These are phyloP conservation scores for Harpagoxenus sublaevis DNA, from an alignment of 2,888 invertebrate genomes.

Conservation along the genomic window DNA sequence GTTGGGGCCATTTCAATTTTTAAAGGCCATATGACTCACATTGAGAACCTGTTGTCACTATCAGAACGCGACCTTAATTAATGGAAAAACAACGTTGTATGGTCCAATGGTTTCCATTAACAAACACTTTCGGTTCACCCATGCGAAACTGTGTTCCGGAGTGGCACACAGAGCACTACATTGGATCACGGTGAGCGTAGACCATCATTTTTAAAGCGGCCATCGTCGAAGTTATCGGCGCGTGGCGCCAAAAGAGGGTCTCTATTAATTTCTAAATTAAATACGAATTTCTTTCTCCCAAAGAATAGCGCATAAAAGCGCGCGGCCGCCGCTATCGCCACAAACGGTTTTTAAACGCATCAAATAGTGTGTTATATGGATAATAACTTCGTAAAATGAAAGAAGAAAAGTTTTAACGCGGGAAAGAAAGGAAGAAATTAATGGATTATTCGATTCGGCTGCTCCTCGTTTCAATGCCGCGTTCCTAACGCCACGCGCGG, in stretches of 20 bases:
- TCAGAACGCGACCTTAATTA: slow-evolving; percentile 37
- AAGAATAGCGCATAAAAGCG: slow-evolving; percentile 17
- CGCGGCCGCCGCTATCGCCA: not conserved
- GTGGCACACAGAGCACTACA: slow-evolving; percentile 17
- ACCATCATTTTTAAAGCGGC: slow-evolving; percentile 36
- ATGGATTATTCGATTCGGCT: slow-evolving; percentile 53
- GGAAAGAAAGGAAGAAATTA: slow-evolving; percentile 52
- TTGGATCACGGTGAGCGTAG: not conserved
- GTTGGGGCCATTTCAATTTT: too few relatives aligned
- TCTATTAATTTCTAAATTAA: slow-evolving; percentile 52
- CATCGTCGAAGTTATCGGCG: slow-evolving; percentile 32
- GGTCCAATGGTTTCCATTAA: slow-evolving; percentile 46
- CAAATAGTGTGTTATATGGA: not conserved
- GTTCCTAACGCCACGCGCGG: not conserved
- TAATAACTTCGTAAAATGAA: not conserved
- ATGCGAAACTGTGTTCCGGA: slow-evolving; percentile 33
- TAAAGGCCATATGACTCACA: not conserved
- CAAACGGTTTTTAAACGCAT: slow-evolving; percentile 6
- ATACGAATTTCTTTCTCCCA: slow-evolving; percentile 25
- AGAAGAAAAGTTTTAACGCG: not conserved
- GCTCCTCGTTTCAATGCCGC: not conserved
- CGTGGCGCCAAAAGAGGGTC: slow-evolving; percentile 26
- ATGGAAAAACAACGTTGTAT: slow-evolving; percentile 38
- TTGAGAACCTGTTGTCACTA: slow-evolving; percentile 18
- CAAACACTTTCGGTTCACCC: slow-evolving; percentile 44